phyloP scores from a whole-genome alignment of 1,140 invertebrate genomes.

The Vollenhovia emeryi region DNA sequence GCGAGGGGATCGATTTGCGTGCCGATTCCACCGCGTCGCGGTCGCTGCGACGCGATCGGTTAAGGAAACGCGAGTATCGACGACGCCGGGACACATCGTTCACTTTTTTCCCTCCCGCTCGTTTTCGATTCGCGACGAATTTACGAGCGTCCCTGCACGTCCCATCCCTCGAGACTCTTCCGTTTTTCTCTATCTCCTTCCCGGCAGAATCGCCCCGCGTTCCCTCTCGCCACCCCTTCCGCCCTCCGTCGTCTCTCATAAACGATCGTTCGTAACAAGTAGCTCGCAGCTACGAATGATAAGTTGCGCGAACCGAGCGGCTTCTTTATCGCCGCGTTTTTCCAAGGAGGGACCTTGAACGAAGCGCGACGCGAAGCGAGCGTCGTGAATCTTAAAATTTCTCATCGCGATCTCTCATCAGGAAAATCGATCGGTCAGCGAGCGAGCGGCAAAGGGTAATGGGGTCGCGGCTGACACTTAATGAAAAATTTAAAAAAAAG shows the following conservation, averaged over 20 bases:
- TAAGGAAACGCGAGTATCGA: conserved; percentile 15
- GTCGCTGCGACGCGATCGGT: not conserved
- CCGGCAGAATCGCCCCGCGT: not conserved
- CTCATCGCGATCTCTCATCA: not conserved
- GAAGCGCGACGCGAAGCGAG: not conserved
- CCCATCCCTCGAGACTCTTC: conserved; percentile 37
- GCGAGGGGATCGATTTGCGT: conserved; percentile 65
- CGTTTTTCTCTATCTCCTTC: not conserved
- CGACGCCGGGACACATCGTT: not conserved
- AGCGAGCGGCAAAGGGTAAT: not conserved
- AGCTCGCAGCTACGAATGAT: conserved; percentile 42
- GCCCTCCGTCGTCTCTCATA: conserved; percentile 31
- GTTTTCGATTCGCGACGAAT: conserved; percentile 53
- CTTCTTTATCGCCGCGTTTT: conserved; percentile 20
- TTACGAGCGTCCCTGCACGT: conserved; percentile 39
- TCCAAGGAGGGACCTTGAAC: not conserved
- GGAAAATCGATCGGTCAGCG: not conserved
- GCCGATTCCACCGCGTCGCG: conserved; percentile 15
- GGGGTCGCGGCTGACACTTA: conserved; percentile 33
- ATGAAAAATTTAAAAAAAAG: not conserved
- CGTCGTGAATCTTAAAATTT: conserved; percentile 6
- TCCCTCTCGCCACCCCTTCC: not conserved
- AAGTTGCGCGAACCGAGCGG: conserved; percentile 5
- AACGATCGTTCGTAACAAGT: conserved; percentile 53
- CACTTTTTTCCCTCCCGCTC: not conserved